These are phyloP conservation scores for Paratrypauchen microcephalus DNA, from an alignment of 2,797 vertebrate genomes.

Conservation along the genomic window DNA sequence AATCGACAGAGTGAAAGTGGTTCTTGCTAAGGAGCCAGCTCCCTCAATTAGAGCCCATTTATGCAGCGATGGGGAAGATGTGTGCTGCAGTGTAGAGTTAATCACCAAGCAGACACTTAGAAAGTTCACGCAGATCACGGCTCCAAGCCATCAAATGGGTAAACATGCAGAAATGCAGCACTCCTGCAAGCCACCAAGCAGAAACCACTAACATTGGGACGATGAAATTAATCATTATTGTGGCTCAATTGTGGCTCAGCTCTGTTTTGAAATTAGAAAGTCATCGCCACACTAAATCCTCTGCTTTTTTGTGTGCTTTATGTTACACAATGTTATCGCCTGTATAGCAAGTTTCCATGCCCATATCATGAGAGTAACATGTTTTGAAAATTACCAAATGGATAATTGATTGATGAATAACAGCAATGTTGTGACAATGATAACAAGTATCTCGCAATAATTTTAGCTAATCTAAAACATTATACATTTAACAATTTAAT, in stretches of 20 bases:
- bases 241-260: constrained; percentile 33
- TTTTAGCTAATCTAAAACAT: constrained; percentile 46
- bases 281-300: background rate
- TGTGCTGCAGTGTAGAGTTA: constrained; percentile 85
- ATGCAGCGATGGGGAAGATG: constrained; percentile 85
- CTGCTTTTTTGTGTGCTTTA: background rate
- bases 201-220: constrained; percentile 8
- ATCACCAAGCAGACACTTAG: constrained; percentile 81
- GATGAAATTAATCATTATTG: constrained; percentile 16
- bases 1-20: constrained; percentile 85
- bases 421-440: constrained; percentile 11
- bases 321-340: background rate
- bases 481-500: constrained; percentile 59
- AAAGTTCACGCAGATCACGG: constrained; percentile 81
- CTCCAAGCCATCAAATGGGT: constrained; percentile 72
- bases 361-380: background rate
- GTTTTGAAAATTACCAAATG: background rate
- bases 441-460: constrained; percentile 44
- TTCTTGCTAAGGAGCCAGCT: constrained; percentile 82
- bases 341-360: background rate
- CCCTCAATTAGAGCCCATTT: constrained; percentile 88
- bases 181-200: constrained; percentile 38
- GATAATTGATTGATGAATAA: constrained; percentile 23
- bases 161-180: constrained; percentile 69
- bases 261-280: constrained; percentile 27